Base-by-base conservation (phyloP, 2,113 vertebrate genomes). In the Callipepla californica region DNA sequence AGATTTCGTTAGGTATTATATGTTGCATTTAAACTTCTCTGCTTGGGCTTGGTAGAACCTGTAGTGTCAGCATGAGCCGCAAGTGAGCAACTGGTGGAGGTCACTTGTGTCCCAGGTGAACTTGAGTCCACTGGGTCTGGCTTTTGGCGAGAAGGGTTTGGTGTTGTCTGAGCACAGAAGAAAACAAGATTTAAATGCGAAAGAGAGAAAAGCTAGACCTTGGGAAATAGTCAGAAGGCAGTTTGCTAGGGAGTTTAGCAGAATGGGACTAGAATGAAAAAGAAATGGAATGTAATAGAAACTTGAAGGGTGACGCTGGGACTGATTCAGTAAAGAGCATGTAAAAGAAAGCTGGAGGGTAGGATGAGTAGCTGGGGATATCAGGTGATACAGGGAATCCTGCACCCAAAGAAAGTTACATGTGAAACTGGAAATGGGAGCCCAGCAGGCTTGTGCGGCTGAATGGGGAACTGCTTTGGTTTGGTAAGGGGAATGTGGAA, bases 271-370 rank as follows among this genome's bases (percentile, higher is more conserved):
- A 34, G 25, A 73, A 40, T 79, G 44, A 61, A 68, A 75, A 61
- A 57, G 66, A 22, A 65, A 25, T 25, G 40, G 51, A 85, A n/a
- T 0, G 0, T 68, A 65, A n/a, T 7, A 48, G 1, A 15, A 25
- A 48, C 10, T 21, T 90, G 48, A 25, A 82, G 32, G 8, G 61
- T 45, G 21, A 13, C 89, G 25, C 40, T 81, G 32, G 34, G 25
- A 68, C 19, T 82, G 44, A 47, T 22, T 55, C 67, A 44, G 36
- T 63, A 9, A 87, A 86, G 38, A 90, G 3, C 6, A 19, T 59
- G 11, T 70, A 74, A 87, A 82, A 55, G 51, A 76, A 59, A 47
- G 19, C 5, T 88, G 30, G 42, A 50, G 34, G 34, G 5, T 74
- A 42, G 53, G 26, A 45, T 4, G 34, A 55, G 25, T 38, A 59